Evolutionary conservation across 2,113 vertebrate genomes (phyloP).

Genomic region (Chaenocephalus aceratus): DNA sequence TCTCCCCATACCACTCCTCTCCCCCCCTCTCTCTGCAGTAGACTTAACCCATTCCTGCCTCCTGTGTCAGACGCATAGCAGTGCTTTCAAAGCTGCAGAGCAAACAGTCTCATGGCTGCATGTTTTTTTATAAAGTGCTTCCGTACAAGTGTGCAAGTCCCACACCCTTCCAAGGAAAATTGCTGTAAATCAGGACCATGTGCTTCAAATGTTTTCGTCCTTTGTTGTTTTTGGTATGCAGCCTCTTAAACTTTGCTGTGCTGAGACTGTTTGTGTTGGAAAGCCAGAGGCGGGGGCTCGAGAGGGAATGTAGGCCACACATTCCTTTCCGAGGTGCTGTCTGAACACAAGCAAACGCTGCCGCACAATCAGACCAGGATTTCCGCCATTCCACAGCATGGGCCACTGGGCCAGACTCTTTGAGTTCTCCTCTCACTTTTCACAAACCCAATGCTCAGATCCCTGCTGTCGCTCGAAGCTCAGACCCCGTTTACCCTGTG

Average conservation of each 20-base stretch:
- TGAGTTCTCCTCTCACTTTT: constrained; percentile 65
- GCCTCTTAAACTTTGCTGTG: constrained; percentile 56
- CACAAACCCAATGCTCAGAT: constrained; percentile 59
- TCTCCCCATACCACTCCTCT: constrained; percentile 54
- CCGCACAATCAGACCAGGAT: constrained; percentile 79
- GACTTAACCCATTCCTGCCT: constrained; percentile 79
- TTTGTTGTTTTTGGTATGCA: constrained; percentile 66
- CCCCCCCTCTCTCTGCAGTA: constrained; percentile 55
- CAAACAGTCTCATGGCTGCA: constrained; percentile 22
- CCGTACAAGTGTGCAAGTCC: background rate
- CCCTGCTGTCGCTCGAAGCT: constrained; percentile 33
- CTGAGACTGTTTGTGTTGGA: constrained; percentile 52
- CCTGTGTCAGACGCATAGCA: constrained; percentile 23
- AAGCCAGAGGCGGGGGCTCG: constrained; percentile 50
- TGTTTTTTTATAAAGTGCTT: constrained; percentile 3
- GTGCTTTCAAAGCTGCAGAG: constrained; percentile 40
- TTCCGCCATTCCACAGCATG: constrained; percentile 75
- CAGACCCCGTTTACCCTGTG: background rate
- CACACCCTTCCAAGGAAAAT: constrained; percentile 10
- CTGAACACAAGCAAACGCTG: constrained; percentile 72
- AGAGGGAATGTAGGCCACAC: constrained; percentile 81
- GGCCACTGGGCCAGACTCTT: constrained; percentile 59
- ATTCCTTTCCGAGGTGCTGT: constrained; percentile 80
- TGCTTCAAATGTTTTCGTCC: constrained; percentile 53
- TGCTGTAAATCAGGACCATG: constrained; percentile 55